Evolutionary conservation across 2,113 vertebrate species (phyloP).

Genomic region (Amphiprion ocellaris): DNA sequence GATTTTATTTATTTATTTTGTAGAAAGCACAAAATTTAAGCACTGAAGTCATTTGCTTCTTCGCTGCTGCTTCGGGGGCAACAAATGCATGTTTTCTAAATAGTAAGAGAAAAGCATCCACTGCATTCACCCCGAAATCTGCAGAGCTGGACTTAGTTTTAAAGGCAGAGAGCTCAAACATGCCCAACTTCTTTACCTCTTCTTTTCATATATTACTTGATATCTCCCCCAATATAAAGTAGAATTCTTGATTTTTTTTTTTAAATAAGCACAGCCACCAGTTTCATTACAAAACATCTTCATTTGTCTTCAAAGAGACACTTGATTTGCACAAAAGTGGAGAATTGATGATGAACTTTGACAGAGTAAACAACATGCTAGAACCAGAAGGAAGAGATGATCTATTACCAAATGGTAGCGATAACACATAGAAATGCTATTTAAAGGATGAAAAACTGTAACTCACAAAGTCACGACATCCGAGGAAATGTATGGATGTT

Average conservation of each 20-base stretch:
- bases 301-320: slow-evolving; percentile 21
- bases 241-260: slow-evolving; percentile 23
- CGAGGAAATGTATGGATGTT: slow-evolving; percentile 50
- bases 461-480: slow-evolving; percentile 31
- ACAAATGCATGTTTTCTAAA: too few species aligned
- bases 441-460: slow-evolving; percentile 29
- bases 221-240: neutral
- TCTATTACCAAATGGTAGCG: slow-evolving; percentile 10
- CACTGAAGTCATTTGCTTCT: too few species aligned
- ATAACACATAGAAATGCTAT: slow-evolving; percentile 36
- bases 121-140: too few species aligned
- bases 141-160: neutral
- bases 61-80: too few species aligned
- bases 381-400: slow-evolving; percentile 13
- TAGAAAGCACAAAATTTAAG: too few species aligned
- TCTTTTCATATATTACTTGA: neutral
- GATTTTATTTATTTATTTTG: too few species aligned
- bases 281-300: slow-evolving; percentile 26
- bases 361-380: slow-evolving; percentile 11
- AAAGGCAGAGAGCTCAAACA: neutral
- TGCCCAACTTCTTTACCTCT: neutral
- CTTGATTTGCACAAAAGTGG: slow-evolving; percentile 7
- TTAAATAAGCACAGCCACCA: slow-evolving; percentile 12
- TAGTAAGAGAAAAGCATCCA: too few species aligned
- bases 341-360: slow-evolving; percentile 21